These are phyloP conservation scores for Apistogramma diplotaenia DNA, from an alignment of 2,113 vertebrate species.

Conservation along the genomic window DNA sequence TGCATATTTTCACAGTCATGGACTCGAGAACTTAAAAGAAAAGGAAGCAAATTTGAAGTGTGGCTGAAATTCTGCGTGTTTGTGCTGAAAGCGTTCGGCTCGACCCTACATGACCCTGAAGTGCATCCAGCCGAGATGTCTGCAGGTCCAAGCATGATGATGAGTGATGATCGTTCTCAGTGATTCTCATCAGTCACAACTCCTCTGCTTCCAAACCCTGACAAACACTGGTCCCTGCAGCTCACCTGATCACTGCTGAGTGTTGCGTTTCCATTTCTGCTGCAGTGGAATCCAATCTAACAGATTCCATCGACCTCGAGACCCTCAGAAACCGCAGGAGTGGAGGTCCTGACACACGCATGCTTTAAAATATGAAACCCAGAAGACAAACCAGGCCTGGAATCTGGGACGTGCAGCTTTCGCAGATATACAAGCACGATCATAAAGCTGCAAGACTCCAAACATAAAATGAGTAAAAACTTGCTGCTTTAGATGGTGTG, in stretches of 20 bases:
- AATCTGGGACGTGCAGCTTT: not conserved
- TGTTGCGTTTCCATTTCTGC: not conserved
- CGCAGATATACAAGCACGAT: not conserved
- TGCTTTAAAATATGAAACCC: not conserved
- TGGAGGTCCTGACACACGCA: constrained; percentile 3
- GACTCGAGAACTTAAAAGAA: not conserved
- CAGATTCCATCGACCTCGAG: not conserved
- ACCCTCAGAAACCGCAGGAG: not conserved
- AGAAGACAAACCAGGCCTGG: not conserved
- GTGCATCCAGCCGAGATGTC: constrained; percentile 48
- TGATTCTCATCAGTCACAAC: not conserved
- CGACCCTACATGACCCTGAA: constrained; percentile 9
- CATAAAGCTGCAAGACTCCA: accelerated
- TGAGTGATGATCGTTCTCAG: constrained; percentile 12
- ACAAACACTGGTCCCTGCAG: not conserved
- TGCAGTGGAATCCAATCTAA: not conserved
- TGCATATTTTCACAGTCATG: constrained; percentile 24
- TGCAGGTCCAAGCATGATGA: constrained; percentile 51
- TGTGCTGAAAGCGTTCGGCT: constrained; percentile 16
- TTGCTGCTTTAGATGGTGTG: too few relatives aligned
- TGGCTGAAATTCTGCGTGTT: constrained; percentile 33
- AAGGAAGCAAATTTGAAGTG: constrained; percentile 48
- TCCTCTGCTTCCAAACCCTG: not conserved
- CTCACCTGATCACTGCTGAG: not conserved
- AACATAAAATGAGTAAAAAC: too few relatives aligned